Conservation (phyloP, 2,113 vertebrate genomes). For the Ia io region DNA sequence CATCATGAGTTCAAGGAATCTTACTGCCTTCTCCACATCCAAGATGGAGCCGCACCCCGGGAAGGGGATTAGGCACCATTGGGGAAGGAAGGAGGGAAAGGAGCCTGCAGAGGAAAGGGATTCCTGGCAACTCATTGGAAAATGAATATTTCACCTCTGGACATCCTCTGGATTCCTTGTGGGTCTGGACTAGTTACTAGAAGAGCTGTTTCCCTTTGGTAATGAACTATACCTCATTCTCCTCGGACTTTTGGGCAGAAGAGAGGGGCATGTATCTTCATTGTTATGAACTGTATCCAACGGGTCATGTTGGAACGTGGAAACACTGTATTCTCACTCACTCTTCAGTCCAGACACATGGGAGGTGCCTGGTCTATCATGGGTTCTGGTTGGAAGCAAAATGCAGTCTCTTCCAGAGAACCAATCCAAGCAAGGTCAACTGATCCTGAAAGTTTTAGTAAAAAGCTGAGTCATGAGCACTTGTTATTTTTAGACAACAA, state of each 20-base stretch:
- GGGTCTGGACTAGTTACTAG: background rate
- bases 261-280: background rate
- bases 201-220: background rate
- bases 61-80: accelerated
- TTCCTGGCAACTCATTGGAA: background rate
- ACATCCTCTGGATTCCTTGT: background rate
- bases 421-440: background rate
- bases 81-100: background rate
- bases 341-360: background rate
- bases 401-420: background rate
- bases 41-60: background rate
- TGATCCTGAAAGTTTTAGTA: background rate
- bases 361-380: background rate
- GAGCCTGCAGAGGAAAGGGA: background rate
- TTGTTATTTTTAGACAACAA: slow-evolving; percentile 35
- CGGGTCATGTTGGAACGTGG: background rate
- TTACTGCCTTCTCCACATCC: background rate
- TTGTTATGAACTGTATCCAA: background rate
- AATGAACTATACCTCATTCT: background rate
- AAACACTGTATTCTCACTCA: background rate
- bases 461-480: background rate
- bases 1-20: background rate
- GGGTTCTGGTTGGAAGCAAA: background rate
- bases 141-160: background rate
- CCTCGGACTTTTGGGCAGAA: background rate